Evolutionary conservation across 2,797 vertebrate genomes (phyloP), one percentile per base, ranked within the genome.

Genomic region (Pseudochirops cupreus): DNA sequence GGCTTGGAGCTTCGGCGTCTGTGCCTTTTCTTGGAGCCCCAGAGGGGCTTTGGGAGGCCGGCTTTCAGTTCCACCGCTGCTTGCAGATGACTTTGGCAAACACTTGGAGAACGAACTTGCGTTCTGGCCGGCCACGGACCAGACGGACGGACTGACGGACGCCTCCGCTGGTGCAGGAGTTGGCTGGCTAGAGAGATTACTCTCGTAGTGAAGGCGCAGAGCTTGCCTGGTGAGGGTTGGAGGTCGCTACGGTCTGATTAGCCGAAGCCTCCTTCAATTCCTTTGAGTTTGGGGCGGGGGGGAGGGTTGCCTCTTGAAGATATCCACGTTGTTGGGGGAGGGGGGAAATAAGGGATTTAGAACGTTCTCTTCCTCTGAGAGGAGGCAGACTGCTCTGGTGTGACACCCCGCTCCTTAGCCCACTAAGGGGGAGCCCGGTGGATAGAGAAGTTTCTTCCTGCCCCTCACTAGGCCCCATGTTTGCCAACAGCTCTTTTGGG

Each of bases 391-490:
- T 46, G 18, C 39, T 24, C 33, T 50, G 21, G 21, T 87, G 74
- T 46, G 74, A 87, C 39, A 82, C n/a, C 67, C 67, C n/a, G n/a
- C 67, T 12, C 18, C 39, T 31, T 7, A 87, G 74, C 74, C 74
- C 21, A 26, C 74, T 26, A 0, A 11, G 11, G 93, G 93, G 21
- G 24, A 53, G 90, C 94, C 29, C 16, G n/a, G 52, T 26, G 89
- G 7, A 55, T 39, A 67, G 54, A 53, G 57, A 93, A 39, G 92
- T 93, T 26, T 59, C 92, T 56, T 56, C 11, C 3, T 94, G 93
- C 90, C 31, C 57, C 54, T 50, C 46, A 28, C 56, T 62, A 91
- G 95, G 94, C 94, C 97, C 93, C 52, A 52, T 92, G 54, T 5
- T 0, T 92, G 97, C 92, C 96, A 52, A 28, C n/a, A 50, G 1